Percentiles rank a stretch among this genome's conserved stretches.
phyloP scores from a whole-genome alignment of 2,888 invertebrate genomes.

The Nineta flava region DNA sequence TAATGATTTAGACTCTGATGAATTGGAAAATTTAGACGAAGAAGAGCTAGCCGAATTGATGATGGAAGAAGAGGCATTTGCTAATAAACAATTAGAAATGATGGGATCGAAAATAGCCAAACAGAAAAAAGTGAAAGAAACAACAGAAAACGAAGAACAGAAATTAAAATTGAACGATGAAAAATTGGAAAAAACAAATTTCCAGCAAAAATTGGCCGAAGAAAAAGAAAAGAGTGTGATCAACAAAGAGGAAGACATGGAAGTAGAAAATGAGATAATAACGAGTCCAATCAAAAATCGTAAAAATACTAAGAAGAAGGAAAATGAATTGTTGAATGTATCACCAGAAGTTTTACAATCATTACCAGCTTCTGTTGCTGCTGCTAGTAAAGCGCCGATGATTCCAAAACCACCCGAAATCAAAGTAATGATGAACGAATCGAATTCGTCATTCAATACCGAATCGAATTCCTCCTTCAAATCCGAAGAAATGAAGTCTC shows the following conservation, averaged over 20 bases:
- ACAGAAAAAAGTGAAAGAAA: slow-evolving; percentile 37
- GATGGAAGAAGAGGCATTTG: slow-evolving; percentile 46
- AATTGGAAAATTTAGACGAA: slow-evolving; percentile 29
- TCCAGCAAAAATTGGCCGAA: background rate
- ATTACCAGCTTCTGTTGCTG: background rate
- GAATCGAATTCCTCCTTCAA: slow-evolving; percentile 4
- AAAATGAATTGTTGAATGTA: slow-evolving; percentile 10
- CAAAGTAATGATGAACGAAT: no score
- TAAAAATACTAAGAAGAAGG: slow-evolving; percentile 21
- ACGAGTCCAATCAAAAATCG: slow-evolving; percentile 28
- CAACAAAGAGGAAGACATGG: background rate
- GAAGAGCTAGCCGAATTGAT: slow-evolving; percentile 30
- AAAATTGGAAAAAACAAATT: background rate
- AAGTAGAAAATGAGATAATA: slow-evolving; percentile 14
- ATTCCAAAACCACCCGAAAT: no score
- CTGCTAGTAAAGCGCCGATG: slow-evolving; percentile 4
- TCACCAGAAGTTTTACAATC: background rate
- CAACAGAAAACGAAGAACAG: slow-evolving; percentile 26
- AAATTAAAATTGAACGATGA: slow-evolving; percentile 6
- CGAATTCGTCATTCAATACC: background rate
- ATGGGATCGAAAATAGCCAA: slow-evolving; percentile 32
- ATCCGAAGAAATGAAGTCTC: slow-evolving; percentile 8
- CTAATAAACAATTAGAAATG: slow-evolving; percentile 34
- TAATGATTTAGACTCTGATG: slow-evolving; percentile 7
- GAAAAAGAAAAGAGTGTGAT: background rate